These are phyloP conservation scores for Rhabdophis nuchalis DNA, from an alignment of 2,797 vertebrate species.

Conservation along the genomic window DNA sequence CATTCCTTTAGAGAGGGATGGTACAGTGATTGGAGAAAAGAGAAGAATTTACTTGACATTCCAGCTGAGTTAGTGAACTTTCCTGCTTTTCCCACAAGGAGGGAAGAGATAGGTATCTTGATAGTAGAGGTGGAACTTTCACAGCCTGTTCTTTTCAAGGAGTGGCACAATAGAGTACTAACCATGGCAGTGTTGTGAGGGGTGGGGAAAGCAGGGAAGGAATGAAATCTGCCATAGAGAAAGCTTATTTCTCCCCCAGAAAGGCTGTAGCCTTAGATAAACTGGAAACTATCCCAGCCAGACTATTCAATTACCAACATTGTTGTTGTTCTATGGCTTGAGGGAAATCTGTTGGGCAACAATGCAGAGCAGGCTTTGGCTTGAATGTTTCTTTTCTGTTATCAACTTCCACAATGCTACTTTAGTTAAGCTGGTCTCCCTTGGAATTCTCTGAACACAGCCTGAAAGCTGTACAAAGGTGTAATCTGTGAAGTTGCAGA, in stretches of 20 bases:
- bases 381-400: neutral
- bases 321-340: neutral
- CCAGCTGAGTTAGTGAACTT: neutral
- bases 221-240: neutral
- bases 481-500: neutral
- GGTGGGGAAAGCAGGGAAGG: neutral
- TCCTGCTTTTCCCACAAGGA: neutral
- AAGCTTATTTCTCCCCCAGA: neutral
- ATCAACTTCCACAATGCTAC: neutral
- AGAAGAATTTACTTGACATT: neutral
- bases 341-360: neutral
- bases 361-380: neutral
- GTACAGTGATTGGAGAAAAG: neutral
- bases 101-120: constrained; percentile 6
- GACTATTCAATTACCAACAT: neutral
- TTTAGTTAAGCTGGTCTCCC: neutral
- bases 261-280: neutral
- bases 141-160: constrained; percentile 15
- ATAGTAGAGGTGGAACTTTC: neutral
- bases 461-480: neutral
- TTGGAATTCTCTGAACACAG: neutral
- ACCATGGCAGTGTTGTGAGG: neutral
- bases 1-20: neutral
- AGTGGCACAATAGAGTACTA: neutral
- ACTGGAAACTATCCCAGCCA: neutral